A percentile compares a stretch with the other conserved stretches of the same genome.
Evolutionary conservation across 2,888 invertebrate genomes (phyloP).

Genomic region (Brachyptera putata): DNA sequence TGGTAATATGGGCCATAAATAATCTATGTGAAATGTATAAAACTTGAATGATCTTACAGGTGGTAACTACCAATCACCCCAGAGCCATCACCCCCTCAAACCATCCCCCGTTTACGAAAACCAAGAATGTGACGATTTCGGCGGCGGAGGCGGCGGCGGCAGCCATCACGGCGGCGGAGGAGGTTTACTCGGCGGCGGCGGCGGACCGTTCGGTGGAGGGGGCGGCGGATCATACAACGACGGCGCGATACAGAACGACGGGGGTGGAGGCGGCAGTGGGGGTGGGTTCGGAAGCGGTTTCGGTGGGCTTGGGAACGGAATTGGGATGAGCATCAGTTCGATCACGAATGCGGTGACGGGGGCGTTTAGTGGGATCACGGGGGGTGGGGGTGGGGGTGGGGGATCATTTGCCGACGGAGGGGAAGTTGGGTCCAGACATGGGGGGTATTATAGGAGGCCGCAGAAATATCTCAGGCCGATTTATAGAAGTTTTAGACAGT

Average conservation of each 20-base stretch:
- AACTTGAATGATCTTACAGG: no score
- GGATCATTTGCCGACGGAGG: no score
- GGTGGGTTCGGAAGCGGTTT: neutral
- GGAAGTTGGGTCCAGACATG: neutral
- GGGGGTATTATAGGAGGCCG: neutral
- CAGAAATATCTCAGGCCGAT: neutral
- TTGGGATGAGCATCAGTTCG: constrained; percentile 8
- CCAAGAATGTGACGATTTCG: constrained; percentile 3
- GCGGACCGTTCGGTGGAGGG: neutral
- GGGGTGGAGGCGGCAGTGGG: neutral
- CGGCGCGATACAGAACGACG: neutral
- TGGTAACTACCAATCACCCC: no score
- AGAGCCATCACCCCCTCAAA: neutral
- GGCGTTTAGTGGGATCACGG: neutral
- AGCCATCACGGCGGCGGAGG: neutral
- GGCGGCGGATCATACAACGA: neutral
- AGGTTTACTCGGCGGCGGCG: neutral
- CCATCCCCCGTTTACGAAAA: neutral
- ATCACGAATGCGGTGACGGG: constrained; percentile 2
- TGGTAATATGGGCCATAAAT: no score
- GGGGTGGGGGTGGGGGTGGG: neutral
- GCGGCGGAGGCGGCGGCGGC: neutral
- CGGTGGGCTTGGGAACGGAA: constrained; percentile 1
- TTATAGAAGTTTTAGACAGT: neutral
- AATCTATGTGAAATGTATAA: no score